Evolutionary conservation across 37 sponge, comb jelly and placozoan genomes (phyloP), one percentile per base, ranked within the genome.

Genomic region (Aplysina aerophoba): DNA sequence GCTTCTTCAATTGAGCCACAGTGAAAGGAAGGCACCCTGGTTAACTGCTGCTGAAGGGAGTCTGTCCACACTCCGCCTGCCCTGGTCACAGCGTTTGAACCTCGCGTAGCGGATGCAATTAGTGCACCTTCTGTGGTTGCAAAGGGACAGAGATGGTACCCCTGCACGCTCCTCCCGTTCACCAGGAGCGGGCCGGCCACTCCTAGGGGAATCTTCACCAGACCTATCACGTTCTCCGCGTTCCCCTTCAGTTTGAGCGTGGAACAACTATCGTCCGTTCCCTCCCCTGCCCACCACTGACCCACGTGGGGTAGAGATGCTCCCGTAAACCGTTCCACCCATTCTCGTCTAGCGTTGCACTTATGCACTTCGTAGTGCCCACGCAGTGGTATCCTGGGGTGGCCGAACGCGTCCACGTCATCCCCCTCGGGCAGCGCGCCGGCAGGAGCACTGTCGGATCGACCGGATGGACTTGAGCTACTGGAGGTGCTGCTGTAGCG

Each of bases 111-210:
- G 0, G 94, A 94, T 33, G 94, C 94, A 80, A 90, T 81, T 21
- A 94, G 83, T 15, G 91, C 94, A 13, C 91, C 91, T 62, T 94
- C 94, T 8, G 94, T 94, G 27, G 91, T 90, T 2, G 94, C 94
- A 63, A 88, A 90, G 19, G 94, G 94, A n/a, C 79, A 81, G 56
- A 94, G 58, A 13, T 59, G 79, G 60, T 90, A 90, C 15, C 94
- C 94, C 14, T 77, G 31, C 11, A 90, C 84, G 54, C 86, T 69
- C 13, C 83, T 50, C 13, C 94, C 94, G 30, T 82, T 62, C 4
- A 94, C 38, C 1, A 94, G 84, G 3, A 94, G 64, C 1, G 94
- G 94, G 0, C 94, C 94, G 22, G 64, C 88, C 27, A 88, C 30
- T 27, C 89, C 91, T 3, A 94, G 34, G 0, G 94, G 94, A 28